These are phyloP conservation scores for Phrynocephalus forsythii DNA, from an alignment of 2,797 vertebrate species.

Conservation along the genomic window DNA sequence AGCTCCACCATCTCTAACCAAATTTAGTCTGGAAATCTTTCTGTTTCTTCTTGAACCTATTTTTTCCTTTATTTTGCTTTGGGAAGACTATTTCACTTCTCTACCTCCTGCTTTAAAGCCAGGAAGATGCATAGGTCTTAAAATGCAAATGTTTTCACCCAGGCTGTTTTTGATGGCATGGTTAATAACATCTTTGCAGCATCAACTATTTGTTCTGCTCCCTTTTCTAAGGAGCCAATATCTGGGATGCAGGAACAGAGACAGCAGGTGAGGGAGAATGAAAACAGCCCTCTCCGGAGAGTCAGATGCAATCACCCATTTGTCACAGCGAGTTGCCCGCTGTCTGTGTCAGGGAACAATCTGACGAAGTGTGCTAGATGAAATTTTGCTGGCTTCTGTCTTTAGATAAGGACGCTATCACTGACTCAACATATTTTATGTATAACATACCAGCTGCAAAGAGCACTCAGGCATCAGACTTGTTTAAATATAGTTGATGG, in stretches of 20 bases:
- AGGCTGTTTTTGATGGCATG: constrained; percentile 26
- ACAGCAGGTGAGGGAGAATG: constrained; percentile 34
- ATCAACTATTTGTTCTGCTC: neutral
- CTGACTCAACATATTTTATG: constrained; percentile 99
- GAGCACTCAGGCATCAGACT: constrained; percentile 96
- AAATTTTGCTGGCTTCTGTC: constrained; percentile 90
- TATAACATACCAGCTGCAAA: constrained; percentile 96
- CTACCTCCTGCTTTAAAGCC: neutral
- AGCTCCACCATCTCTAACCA: neutral
- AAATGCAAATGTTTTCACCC: neutral
- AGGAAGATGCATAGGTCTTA: neutral
- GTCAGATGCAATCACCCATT: constrained; percentile 87
- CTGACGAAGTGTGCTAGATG: constrained; percentile 87
- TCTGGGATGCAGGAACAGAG: constrained; percentile 44
- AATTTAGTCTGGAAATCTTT: neutral
- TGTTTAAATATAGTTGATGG: constrained; percentile 97
- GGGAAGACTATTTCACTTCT: neutral
- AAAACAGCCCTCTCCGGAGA: constrained; percentile 77
- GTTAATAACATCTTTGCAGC: neutral
- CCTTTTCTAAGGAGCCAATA: constrained; percentile 46
- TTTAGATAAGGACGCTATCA: constrained; percentile 97
- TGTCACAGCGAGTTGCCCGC: constrained; percentile 86
- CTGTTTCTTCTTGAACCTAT: neutral
- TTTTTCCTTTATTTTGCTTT: neutral
- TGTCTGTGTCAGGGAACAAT: constrained; percentile 90